Conservation (phyloP, 1,140 invertebrate species). For the Marisa cornuarietis region DNA sequence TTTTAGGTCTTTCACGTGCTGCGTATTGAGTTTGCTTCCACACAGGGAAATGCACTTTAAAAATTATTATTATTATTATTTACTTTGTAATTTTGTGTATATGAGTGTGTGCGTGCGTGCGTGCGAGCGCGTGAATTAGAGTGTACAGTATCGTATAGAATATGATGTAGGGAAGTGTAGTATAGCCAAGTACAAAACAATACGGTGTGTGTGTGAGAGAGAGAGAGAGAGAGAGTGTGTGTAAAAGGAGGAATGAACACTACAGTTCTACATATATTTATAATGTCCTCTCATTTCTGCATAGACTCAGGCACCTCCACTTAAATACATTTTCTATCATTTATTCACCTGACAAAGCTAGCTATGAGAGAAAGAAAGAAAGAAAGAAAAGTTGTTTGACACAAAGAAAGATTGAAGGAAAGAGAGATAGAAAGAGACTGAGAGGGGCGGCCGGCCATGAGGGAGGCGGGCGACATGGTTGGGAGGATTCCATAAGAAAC, state of each 20-base stretch:
- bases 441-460: background rate
- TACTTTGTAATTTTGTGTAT: background rate
- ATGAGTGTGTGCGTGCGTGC: background rate
- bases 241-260: background rate
- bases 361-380: too few species aligned
- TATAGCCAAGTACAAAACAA: background rate
- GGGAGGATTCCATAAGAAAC: background rate
- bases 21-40: too few species aligned
- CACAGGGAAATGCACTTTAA: background rate
- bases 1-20: too few species aligned
- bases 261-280: background rate
- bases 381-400: too few species aligned
- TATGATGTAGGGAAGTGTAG: too few species aligned
- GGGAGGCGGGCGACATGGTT: background rate
- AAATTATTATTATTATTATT: background rate
- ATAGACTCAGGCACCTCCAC: background rate
- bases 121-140: background rate
- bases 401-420: background rate
- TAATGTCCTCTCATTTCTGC: background rate
- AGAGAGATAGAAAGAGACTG: background rate
- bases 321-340: background rate
- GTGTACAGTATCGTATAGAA: too few species aligned
- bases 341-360: background rate
- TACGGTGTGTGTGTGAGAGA: background rate
- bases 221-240: too few species aligned